Base-by-base conservation (phyloP, 1,140 invertebrate species). In the Meteorus sp. region DNA sequence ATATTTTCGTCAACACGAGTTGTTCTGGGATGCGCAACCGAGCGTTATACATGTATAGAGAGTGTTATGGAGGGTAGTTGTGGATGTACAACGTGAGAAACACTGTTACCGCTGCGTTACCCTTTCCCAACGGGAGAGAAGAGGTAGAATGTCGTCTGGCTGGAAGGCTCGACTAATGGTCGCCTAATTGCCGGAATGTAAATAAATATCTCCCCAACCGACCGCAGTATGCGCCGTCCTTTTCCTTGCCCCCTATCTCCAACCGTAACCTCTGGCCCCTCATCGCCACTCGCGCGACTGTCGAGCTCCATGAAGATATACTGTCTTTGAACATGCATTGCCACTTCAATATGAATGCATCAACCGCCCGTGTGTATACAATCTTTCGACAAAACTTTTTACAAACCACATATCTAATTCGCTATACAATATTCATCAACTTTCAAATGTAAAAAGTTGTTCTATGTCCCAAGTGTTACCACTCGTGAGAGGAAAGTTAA, bases 171-270 rank as follows among this genome's bases (percentile, higher is more conserved):
- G 58, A 66, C 70, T 78, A 78, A 78, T 79, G 72, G 71, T 52
- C 64, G 68, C 65, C 70, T 79, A 79, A 79, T 79, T 79, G 72
- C 68, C 66, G 60, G 68, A 79, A 79, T 75, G 75, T 75, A 79
- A 79, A 79, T 79, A 77, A 79, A 77, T 79, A 79, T 75, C 69
- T 75, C 61, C n/a, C 74, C 67, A 58, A 63, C 69, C 68, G 64
- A 64, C 60, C 67, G 64, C n/a, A n/a, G n/a, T n/a, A n/a, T 69
- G 68, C 50, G 37, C 33, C 27, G 9, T 8, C 45, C 39, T 58
- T 48, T 39, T 1, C 11, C 29, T 13, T 22, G 22, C 47, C 44
- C n/a, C n/a, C n/a, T n/a, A 1, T 13, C 31, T n/a, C n/a, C n/a
- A n/a, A n/a, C 41, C 7, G 8, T 29, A 8, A 9, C 20, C 6